phyloP scores from a whole-genome alignment of 1,140 invertebrate genomes.

The Saxidomus purpurata region DNA sequence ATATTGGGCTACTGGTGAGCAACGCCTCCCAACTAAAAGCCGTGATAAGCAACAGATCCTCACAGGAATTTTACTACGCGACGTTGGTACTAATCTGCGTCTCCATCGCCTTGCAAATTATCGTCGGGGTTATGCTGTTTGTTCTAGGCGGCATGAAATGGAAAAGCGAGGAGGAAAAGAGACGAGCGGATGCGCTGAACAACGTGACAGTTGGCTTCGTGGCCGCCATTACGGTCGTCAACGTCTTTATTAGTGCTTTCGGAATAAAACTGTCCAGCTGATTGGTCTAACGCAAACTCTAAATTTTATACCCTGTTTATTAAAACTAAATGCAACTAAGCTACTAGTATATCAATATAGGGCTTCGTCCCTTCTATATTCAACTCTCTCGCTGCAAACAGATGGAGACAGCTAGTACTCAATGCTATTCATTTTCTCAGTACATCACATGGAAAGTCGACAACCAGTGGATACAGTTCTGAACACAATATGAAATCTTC shows the following conservation, averaged over 20 bases:
- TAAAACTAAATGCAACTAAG: too few relatives aligned
- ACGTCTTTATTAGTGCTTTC: conserved; percentile 65
- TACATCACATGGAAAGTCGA: too few relatives aligned
- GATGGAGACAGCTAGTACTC: too few relatives aligned
- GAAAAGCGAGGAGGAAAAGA: conserved; percentile 21
- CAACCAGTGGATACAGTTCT: too few relatives aligned
- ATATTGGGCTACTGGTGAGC: conserved; percentile 62
- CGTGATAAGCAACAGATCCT: not conserved
- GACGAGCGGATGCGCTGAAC: conserved; percentile 46
- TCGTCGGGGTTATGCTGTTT: conserved; percentile 58
- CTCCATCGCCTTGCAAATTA: conserved; percentile 13
- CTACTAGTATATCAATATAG: too few relatives aligned
- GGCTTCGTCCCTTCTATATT: too few relatives aligned
- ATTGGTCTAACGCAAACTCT: too few relatives aligned
- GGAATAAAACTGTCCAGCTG: conserved; percentile 34
- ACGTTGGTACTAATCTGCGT: conserved; percentile 34
- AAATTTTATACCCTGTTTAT: too few relatives aligned
- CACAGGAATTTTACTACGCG: conserved; percentile 22
- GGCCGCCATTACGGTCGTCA: conserved; percentile 47
- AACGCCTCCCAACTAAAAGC: conserved; percentile 70
- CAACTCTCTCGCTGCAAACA: too few relatives aligned
- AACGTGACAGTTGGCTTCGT: conserved; percentile 53
- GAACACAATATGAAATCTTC: too few relatives aligned
- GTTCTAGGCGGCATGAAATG: conserved; percentile 55
- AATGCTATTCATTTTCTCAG: too few relatives aligned